A percentile compares a stretch with the other conserved stretches of the same genome.
phyloP scores from a whole-genome alignment of 2,113 vertebrate genomes.

The Aepyceros melampus region DNA sequence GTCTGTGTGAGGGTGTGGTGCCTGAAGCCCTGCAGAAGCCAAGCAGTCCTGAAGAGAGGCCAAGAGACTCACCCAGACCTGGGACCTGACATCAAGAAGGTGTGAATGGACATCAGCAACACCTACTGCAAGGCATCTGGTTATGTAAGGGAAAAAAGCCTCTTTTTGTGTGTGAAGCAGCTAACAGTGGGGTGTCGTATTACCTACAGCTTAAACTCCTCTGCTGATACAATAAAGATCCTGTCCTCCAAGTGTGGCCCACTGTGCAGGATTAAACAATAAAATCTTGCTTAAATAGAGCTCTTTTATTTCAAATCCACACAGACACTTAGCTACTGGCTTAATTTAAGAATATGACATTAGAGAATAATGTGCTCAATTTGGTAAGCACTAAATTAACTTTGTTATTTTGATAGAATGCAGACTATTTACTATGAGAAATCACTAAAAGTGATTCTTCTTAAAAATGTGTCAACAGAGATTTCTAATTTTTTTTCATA shows the following conservation, averaged over 20 bases:
- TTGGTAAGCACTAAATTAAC: neutral
- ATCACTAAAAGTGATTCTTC: neutral
- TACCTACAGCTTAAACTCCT: neutral
- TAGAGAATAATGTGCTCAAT: neutral
- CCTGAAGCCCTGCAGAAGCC: too few relatives aligned
- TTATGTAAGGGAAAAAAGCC: neutral
- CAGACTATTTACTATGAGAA: neutral
- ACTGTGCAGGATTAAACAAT: neutral
- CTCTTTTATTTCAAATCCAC: neutral
- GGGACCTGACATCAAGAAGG: fast-evolving
- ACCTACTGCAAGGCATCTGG: neutral
- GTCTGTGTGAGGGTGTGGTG: neutral
- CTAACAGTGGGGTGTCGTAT: neutral
- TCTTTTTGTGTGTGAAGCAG: neutral
- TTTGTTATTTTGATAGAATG: neutral
- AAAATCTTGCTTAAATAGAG: neutral
- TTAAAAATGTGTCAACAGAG: neutral
- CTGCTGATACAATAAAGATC: neutral
- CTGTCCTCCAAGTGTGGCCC: neutral
- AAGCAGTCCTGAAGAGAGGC: neutral
- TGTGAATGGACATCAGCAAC: neutral
- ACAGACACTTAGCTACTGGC: neutral
- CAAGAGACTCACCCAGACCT: neutral
- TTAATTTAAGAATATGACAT: neutral
- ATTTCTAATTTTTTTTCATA: neutral